Percentiles rank a stretch among this genome's conserved stretches.
Evolutionary conservation across 2,797 vertebrate genomes (phyloP).

Genomic region (Fratercula arctica): DNA sequence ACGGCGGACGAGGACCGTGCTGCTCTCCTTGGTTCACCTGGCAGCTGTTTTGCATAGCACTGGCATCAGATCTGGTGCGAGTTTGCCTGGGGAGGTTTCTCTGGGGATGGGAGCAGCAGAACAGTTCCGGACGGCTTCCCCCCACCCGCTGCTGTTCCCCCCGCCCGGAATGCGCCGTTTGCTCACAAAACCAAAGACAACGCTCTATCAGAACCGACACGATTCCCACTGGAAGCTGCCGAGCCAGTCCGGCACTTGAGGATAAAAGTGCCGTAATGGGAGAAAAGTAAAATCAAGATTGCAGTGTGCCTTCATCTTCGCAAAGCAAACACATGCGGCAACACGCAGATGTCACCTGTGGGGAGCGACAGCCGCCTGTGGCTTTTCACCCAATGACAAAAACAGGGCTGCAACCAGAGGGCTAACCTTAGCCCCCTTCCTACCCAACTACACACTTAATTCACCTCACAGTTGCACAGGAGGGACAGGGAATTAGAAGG

Average conservation of each 20-base stretch:
- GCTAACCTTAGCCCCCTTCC: background rate
- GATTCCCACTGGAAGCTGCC: background rate
- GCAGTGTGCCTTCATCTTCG: background rate
- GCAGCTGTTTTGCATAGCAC: slow-evolving; percentile 71
- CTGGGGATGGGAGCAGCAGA: slow-evolving; percentile 68
- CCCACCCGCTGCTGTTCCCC: background rate
- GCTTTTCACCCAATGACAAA: background rate
- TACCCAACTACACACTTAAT: background rate
- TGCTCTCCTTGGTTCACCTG: slow-evolving; percentile 54
- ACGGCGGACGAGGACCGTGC: background rate
- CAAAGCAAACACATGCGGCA: background rate
- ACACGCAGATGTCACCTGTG: background rate
- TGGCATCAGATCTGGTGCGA: slow-evolving; percentile 74
- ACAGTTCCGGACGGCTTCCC: slow-evolving; percentile 61
- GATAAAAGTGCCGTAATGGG: background rate
- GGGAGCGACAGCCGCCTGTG: background rate
- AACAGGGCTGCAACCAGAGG: background rate
- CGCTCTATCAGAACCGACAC: background rate
- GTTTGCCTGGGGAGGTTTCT: slow-evolving; percentile 77
- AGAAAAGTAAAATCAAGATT: background rate
- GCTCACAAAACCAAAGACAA: background rate
- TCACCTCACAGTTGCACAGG: background rate
- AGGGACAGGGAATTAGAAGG: background rate
- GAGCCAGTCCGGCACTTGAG: background rate
- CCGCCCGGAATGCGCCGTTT: background rate